Base-by-base conservation (phyloP, 2,797 vertebrate species). In the Podargus strigoides region DNA sequence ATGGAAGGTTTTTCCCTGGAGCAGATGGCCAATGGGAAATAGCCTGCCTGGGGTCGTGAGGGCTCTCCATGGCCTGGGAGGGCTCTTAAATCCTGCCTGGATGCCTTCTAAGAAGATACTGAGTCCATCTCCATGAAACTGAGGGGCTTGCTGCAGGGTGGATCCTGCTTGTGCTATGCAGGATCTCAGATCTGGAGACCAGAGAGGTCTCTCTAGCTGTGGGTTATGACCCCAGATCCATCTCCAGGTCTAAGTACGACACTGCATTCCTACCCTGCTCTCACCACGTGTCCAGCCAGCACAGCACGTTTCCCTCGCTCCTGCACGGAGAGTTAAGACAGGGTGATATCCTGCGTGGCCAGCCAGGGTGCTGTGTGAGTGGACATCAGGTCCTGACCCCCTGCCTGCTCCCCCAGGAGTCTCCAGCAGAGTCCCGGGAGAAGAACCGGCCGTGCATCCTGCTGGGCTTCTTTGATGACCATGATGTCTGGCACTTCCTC, bases 401-500 rank as follows among this genome's bases (percentile, higher is more conserved):
- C 42, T 87, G 18, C 36, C 36, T 26, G 9, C 60, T 81, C n/a
- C 74, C 41, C 7, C 87, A 98, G 98, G 97, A 98, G 85, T 98
- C 97, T 36, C 98, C 98, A 6, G 98, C 98, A 0, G 97, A 98
- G 62, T 98, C 98, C 50, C 94, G 98, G 63, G 98, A 98, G 67
- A 98, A 97, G 96, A 98, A 98, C 83, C 97, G 97, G 0, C 96
- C 98, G 0, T 98, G 98, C 53, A 93, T 97, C 68, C 96, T 98
- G 59, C 92, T 98, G 94, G 95, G 95, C 56, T 98, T 98, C 97
- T 98, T 98, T 2, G 98, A 98, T 72, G 98, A 98, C 60, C 98
- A 98, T 1, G 98, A 98, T 9, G 89, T 98, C 84, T 98, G 98
- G 98, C 98, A 98, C 92, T 98, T 98, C 74, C 97, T 98, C 41